Conservation (phyloP, 1,140 invertebrate species). For the Procambarus virginalis region DNA sequence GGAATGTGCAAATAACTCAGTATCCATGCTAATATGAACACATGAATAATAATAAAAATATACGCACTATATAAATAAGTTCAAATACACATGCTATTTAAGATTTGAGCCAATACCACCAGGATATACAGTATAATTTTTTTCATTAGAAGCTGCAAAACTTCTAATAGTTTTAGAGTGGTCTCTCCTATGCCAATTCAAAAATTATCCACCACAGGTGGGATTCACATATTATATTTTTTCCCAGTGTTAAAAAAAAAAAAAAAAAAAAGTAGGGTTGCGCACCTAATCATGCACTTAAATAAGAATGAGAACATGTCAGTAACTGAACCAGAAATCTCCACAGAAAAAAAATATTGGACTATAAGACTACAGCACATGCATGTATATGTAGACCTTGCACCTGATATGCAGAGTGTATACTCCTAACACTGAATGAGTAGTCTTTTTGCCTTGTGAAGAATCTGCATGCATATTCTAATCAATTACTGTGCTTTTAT, state of each 20-base stretch:
- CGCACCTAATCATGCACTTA: neutral
- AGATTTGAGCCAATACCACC: slow-evolving; percentile 30
- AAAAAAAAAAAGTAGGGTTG: neutral
- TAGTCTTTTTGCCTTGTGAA: neutral
- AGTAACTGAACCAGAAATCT: neutral
- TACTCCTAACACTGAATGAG: neutral
- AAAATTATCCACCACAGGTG: neutral
- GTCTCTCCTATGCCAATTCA: neutral
- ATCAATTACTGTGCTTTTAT: neutral
- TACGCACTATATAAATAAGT: slow-evolving; percentile 30
- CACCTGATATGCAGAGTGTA: neutral
- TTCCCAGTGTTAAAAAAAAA: neutral
- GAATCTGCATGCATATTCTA: neutral
- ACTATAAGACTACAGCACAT: neutral
- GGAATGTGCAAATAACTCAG: too few relatives aligned
- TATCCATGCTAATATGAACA: neutral
- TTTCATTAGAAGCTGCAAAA: neutral
- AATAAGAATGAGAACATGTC: neutral
- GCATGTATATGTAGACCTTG: neutral
- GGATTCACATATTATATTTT: neutral
- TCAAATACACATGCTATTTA: slow-evolving; percentile 18
- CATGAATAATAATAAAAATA: slow-evolving; percentile 9
- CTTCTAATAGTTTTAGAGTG: neutral
- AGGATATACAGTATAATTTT: neutral
- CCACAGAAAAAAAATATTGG: neutral